These are phyloP conservation scores for Leptopilina syphax DNA, from an alignment of 2,888 invertebrate genomes.

Conservation along the genomic window DNA sequence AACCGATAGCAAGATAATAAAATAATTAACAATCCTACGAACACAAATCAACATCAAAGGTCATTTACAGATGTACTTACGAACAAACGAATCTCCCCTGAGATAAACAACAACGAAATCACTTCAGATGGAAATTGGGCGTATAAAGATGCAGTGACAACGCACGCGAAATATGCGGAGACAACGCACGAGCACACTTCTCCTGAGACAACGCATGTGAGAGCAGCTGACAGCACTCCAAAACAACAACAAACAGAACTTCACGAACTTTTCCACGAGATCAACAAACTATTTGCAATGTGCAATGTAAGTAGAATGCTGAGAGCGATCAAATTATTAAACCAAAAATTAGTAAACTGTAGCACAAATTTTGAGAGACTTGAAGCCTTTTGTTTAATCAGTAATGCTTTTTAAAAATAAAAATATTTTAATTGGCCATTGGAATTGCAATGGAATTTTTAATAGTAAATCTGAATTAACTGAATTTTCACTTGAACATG, in stretches of 20 bases:
- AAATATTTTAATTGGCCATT: not conserved
- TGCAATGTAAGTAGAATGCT: not conserved
- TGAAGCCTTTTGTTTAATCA: not conserved
- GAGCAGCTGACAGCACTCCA: not conserved
- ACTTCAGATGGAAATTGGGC: not conserved
- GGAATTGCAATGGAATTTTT: not conserved
- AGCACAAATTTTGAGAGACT: not conserved
- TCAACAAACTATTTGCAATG: not conserved
- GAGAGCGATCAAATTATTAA: not conserved
- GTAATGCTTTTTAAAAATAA: not conserved
- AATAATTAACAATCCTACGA: too few species aligned
- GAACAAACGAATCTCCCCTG: not conserved
- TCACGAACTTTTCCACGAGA: not conserved
- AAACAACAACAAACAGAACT: not conserved
- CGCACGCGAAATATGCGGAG: not conserved
- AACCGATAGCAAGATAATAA: not conserved
- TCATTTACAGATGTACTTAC: not conserved
- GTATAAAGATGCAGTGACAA: not conserved
- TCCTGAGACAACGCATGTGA: not conserved
- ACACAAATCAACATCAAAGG: too few species aligned
- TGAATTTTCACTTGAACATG: not conserved
- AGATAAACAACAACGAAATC: not conserved
- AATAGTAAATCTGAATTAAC: not conserved
- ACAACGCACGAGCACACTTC: not conserved
- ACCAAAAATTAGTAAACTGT: not conserved